Percentiles rank a stretch among this genome's conserved stretches.
Conservation (phyloP, 2,797 vertebrate species). For the Leptodactylus fallax region DNA sequence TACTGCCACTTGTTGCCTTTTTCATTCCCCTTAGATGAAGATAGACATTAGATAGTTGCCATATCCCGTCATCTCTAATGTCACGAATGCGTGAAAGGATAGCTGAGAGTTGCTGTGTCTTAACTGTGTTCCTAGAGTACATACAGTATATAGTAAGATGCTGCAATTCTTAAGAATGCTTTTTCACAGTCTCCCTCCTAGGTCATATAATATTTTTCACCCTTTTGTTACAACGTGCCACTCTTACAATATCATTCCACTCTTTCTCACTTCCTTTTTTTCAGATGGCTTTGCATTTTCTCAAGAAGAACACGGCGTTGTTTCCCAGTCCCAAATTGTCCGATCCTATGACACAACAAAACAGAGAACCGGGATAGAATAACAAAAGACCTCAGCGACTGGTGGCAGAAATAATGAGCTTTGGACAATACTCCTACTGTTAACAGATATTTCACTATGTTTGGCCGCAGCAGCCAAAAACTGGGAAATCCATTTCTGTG, state of each 20-base stretch:
- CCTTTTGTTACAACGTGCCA: neutral
- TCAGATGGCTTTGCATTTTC: conserved; percentile 96
- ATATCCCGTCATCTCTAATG: neutral
- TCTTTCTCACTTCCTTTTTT: conserved; percentile 57
- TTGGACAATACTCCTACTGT: conserved; percentile 67
- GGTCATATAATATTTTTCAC: neutral
- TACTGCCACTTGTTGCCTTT: neutral
- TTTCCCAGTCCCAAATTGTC: conserved; percentile 94
- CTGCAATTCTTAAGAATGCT: too few species aligned
- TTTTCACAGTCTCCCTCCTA: neutral
- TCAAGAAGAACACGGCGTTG: conserved; percentile 97
- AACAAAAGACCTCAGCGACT: conserved; percentile 63
- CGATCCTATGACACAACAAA: conserved; percentile 96
- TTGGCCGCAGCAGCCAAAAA: conserved; percentile 70
- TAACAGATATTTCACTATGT: conserved; percentile 68
- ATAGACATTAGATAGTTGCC: neutral
- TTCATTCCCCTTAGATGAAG: neutral
- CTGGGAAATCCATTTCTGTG: conserved; percentile 77
- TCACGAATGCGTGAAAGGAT: neutral
- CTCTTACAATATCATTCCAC: neutral
- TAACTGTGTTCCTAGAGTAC: neutral
- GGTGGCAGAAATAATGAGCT: conserved; percentile 65
- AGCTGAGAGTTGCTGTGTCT: neutral
- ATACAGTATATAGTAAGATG: neutral
- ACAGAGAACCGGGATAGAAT: conserved; percentile 86